These are phyloP conservation scores for Crypturellus undulatus DNA, from an alignment of 2,113 vertebrate species.

Conservation along the genomic window DNA sequence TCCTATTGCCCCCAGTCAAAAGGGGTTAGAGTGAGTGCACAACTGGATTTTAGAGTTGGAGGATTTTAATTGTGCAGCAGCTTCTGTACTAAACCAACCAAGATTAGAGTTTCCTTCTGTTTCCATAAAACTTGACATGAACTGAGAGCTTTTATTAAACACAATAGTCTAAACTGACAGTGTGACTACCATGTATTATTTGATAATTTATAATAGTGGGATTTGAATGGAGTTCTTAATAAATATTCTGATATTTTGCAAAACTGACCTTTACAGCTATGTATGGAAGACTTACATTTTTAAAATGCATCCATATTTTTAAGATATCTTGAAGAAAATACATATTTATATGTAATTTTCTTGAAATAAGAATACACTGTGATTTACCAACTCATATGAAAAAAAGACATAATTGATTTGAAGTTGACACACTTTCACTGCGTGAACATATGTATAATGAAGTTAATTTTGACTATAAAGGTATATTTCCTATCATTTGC, in stretches of 20 bases:
- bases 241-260: background rate
- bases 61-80: background rate
- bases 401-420: background rate
- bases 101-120: accelerated
- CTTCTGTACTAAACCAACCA: background rate
- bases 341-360: background rate
- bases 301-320: background rate
- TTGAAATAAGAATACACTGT: background rate
- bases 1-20: background rate
- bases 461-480: background rate
- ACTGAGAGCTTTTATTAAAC: background rate
- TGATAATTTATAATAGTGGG: background rate
- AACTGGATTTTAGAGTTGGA: background rate
- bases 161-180: background rate
- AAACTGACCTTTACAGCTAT: background rate
- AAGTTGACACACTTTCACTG: background rate
- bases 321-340: background rate
- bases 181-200: background rate
- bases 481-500: background rate
- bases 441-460: background rate
- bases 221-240: background rate
- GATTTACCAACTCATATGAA: background rate
- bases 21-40: accelerated
- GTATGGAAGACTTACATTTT: background rate
- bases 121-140: background rate